phyloP scores from a whole-genome alignment of 2,888 invertebrate genomes.

The Epirrhoe alternata region DNA sequence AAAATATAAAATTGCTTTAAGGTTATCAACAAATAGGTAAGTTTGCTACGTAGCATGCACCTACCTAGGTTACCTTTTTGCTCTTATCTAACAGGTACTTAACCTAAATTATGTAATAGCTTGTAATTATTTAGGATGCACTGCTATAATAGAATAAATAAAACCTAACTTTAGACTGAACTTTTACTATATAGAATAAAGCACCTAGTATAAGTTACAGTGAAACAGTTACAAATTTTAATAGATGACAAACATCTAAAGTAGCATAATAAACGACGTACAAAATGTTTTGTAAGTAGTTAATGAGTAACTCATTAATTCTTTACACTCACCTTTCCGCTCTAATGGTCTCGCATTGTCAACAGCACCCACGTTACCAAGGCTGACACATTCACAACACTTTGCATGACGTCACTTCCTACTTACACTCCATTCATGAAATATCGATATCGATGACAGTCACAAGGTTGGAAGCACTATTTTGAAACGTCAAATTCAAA shows the following conservation, averaged over 20 bases:
- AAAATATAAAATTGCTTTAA: no score
- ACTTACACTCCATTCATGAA: conserved; percentile 78
- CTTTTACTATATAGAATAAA: neutral
- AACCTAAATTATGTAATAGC: neutral
- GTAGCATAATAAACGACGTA: conserved; percentile 35
- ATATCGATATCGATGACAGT: conserved; percentile 61
- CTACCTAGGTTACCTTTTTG: no score
- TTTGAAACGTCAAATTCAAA: conserved; percentile 49
- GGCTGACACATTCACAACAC: conserved; percentile 75
- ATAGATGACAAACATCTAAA: conserved; percentile 15
- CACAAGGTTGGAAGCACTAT: conserved; percentile 57
- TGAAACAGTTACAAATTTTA: no score
- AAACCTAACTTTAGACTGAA: neutral
- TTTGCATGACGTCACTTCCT: conserved; percentile 83
- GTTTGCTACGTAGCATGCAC: no score
- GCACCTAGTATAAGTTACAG: neutral
- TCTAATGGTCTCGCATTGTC: conserved; percentile 82
- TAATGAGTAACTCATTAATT: conserved; percentile 63
- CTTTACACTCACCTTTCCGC: conserved; percentile 77
- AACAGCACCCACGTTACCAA: conserved; percentile 69
- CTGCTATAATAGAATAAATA: neutral
- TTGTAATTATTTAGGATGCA: no score
- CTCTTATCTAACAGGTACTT: no score
- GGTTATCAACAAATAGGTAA: no score
- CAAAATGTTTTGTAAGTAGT: conserved; percentile 53